phyloP scores from a whole-genome alignment of 2,113 vertebrate genomes.

The Thamnaconus septentrionalis region DNA sequence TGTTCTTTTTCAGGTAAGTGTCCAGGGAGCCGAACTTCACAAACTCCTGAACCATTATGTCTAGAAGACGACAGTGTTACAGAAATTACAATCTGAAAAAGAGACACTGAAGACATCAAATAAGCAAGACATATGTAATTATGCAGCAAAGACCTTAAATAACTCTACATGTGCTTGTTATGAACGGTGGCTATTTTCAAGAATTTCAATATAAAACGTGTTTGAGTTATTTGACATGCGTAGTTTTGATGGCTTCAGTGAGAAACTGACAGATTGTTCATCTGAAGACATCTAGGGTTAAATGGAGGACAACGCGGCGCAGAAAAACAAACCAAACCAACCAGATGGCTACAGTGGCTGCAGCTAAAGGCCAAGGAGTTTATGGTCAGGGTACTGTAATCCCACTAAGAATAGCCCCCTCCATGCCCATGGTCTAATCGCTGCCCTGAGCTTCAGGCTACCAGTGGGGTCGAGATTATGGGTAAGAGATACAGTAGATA shows the following conservation, averaged over 20 bases:
- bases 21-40: constrained; percentile 95
- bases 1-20: constrained; percentile 93
- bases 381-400: constrained; percentile 23
- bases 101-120: neutral
- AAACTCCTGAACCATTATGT: constrained; percentile 96
- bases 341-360: neutral
- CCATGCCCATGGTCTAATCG: neutral
- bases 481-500: too few relatives aligned
- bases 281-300: too few relatives aligned
- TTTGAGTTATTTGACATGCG: neutral
- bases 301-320: too few relatives aligned
- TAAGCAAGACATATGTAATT: too few relatives aligned
- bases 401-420: constrained; percentile 27
- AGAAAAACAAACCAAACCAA: too few relatives aligned
- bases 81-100: neutral
- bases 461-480: neutral
- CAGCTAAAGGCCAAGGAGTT: neutral
- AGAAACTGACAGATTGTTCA: too few relatives aligned
- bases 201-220: too few relatives aligned
- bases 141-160: too few relatives aligned
- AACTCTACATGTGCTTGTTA: too few relatives aligned
- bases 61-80: constrained; percentile 64
- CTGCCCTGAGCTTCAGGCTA: neutral
- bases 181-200: too few relatives aligned
- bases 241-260: too few relatives aligned